Conservation (phyloP, 2,797 vertebrate genomes). For the Anolis apletophallus region DNA sequence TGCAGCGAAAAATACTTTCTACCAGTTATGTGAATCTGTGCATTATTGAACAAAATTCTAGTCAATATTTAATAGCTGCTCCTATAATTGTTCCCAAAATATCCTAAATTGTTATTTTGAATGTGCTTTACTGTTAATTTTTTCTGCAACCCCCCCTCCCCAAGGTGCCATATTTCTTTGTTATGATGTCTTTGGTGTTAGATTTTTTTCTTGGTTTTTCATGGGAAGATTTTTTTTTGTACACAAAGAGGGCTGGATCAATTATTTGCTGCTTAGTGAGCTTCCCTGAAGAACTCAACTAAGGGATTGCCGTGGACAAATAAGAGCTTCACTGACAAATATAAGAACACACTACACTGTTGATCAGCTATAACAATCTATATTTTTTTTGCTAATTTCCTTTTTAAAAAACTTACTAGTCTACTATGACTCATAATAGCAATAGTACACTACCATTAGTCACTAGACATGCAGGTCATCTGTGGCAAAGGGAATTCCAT, state of each 20-base stretch:
- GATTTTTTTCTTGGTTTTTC: neutral
- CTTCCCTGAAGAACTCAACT: neutral
- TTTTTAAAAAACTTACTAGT: neutral
- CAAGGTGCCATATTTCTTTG: neutral
- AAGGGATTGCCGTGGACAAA: neutral
- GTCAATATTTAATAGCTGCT: neutral
- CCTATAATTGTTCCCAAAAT: neutral
- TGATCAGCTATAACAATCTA: neutral
- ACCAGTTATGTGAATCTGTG: neutral
- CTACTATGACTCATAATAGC: neutral
- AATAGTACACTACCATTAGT: no score
- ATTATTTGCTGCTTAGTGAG: neutral
- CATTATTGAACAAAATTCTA: conserved; percentile 29
- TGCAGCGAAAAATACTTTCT: conserved; percentile 14
- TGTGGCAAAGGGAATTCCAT: no score
- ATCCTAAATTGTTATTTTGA: neutral
- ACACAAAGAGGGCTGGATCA: neutral
- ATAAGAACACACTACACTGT: neutral
- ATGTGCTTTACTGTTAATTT: conserved; percentile 1
- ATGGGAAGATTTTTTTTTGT: neutral
- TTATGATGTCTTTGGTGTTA: neutral
- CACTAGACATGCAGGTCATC: no score
- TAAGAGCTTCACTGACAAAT: neutral
- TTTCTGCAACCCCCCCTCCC: neutral
- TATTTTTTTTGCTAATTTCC: neutral